phyloP scores from a whole-genome alignment of 2,888 invertebrate species.

The Oithona nana region DNA sequence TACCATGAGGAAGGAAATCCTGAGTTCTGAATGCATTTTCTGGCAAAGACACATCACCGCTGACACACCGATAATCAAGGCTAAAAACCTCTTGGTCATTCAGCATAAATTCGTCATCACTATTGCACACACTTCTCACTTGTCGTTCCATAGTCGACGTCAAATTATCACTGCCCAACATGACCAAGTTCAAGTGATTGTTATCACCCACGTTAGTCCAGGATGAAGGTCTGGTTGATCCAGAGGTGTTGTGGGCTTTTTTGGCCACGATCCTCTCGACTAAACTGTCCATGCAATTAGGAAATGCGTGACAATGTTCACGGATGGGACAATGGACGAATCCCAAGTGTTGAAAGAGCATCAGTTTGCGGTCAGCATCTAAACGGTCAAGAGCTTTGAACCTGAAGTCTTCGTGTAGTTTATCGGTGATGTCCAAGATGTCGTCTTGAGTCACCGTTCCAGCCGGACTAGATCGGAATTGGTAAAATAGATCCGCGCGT shows the following conservation, averaged over 20 bases:
- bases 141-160: slow-evolving; percentile 40
- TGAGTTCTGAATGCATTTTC: slow-evolving; percentile 61
- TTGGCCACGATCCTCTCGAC: slow-evolving; percentile 49
- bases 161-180: slow-evolving; percentile 66
- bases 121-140: slow-evolving; percentile 45
- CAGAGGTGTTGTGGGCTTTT: slow-evolving; percentile 18
- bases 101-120: slow-evolving; percentile 60
- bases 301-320: slow-evolving; percentile 78
- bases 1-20: slow-evolving; percentile 75
- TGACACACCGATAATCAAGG: slow-evolving; percentile 64
- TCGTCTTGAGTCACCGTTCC: slow-evolving; percentile 84
- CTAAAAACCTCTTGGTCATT: slow-evolving; percentile 59
- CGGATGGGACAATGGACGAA: slow-evolving; percentile 86
- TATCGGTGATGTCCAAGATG: slow-evolving; percentile 76
- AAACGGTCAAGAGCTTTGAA: slow-evolving; percentile 81
- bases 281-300: slow-evolving; percentile 57
- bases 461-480: slow-evolving; percentile 37
- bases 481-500: slow-evolving; percentile 78
- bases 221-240: slow-evolving; percentile 42
- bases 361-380: slow-evolving; percentile 80
- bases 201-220: slow-evolving; percentile 44
- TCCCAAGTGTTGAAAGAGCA: slow-evolving; percentile 83
- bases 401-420: slow-evolving; percentile 74
- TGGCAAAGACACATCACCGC: slow-evolving; percentile 59
- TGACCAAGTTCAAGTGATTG: slow-evolving; percentile 59